These are phyloP conservation scores for Lagenorhynchus albirostris DNA, from an alignment of 2,113 vertebrate species.

Conservation along the genomic window DNA sequence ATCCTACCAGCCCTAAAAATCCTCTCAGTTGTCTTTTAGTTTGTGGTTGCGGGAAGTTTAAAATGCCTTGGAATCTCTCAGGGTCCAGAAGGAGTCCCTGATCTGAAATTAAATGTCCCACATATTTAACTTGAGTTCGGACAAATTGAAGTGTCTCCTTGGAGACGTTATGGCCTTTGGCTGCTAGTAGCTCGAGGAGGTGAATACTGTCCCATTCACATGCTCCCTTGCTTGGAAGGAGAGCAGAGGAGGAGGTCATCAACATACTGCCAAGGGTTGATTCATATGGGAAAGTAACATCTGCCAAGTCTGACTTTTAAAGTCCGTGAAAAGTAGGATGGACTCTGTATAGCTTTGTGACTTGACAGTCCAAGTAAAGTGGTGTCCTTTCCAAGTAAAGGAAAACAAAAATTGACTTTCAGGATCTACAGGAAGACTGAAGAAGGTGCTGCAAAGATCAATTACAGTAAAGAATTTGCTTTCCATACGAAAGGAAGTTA, in stretches of 20 bases:
- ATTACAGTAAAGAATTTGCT: neutral
- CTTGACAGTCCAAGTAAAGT: neutral
- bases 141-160: neutral
- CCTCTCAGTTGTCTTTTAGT: neutral
- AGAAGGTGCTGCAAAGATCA: neutral
- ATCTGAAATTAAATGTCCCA: neutral
- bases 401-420: neutral
- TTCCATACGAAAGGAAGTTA: neutral
- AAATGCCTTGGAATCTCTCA: neutral
- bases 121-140: neutral
- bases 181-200: neutral
- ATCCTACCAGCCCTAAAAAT: neutral
- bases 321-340: neutral
- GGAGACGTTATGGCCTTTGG: neutral
- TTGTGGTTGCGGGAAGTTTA: neutral
- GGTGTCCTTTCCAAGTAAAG: neutral
- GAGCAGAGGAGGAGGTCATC: neutral
- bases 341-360: neutral
- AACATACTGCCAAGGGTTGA: neutral
- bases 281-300: neutral
- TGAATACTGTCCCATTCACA: neutral
- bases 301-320: neutral
- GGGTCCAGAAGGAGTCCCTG: neutral
- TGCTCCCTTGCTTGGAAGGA: neutral
- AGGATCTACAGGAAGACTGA: neutral